Percentiles rank a stretch among this genome's conserved stretches.
These are phyloP conservation scores for Nylanderia fulva DNA, from an alignment of 1,140 invertebrate genomes.

Conservation along the genomic window DNA sequence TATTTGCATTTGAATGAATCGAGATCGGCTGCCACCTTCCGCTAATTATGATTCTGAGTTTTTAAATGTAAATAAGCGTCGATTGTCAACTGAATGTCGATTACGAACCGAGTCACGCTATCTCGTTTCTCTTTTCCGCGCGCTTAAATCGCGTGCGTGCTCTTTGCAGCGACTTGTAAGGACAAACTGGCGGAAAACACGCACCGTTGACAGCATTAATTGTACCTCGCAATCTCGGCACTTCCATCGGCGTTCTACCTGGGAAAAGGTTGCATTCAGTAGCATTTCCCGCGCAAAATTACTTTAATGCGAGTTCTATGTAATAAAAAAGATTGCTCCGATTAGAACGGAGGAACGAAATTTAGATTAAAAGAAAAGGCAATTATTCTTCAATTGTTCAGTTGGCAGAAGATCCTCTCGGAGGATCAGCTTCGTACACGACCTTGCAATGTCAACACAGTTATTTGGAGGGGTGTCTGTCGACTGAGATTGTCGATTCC, in stretches of 20 bases:
- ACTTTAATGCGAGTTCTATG: background rate
- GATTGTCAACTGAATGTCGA: background rate
- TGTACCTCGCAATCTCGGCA: slow-evolving; percentile 14
- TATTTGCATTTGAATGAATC: no score
- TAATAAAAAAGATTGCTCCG: background rate
- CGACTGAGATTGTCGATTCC: background rate
- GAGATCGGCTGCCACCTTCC: no score
- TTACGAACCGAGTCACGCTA: background rate
- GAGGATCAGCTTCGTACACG: background rate
- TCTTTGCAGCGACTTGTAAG: slow-evolving; percentile 17
- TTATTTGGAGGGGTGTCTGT: background rate
- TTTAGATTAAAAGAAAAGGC: background rate
- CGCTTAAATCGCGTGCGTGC: background rate
- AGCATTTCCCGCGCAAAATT: background rate
- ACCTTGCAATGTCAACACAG: background rate
- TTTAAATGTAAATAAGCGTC: no score
- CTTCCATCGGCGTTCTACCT: background rate
- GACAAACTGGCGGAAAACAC: slow-evolving; percentile 15
- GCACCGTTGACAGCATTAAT: slow-evolving; percentile 35
- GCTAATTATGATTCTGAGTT: no score
- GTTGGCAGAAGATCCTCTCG: no score
- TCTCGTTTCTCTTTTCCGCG: background rate
- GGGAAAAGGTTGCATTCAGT: background rate
- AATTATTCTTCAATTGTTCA: no score
- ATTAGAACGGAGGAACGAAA: no score